Conservation (phyloP, 1,140 invertebrate species). For the Drosophila micromelanica region DNA sequence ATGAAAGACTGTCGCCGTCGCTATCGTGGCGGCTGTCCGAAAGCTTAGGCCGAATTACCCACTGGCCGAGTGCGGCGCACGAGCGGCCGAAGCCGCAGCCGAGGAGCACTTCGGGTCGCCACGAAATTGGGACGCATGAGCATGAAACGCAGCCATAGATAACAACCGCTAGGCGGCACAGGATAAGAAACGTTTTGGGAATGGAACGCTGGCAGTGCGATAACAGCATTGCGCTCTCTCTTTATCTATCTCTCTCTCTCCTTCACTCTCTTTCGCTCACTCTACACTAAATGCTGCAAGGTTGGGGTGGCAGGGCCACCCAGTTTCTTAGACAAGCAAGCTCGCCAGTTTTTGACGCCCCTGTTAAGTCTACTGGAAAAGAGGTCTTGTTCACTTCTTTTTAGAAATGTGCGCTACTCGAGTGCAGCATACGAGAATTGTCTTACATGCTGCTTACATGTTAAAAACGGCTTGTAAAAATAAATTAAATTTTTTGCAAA, state of each 20-base stretch:
- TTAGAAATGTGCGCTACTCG: constrained; percentile 21
- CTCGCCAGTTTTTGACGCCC: constrained; percentile 77
- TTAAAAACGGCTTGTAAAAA: neutral
- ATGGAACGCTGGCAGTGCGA: constrained; percentile 58
- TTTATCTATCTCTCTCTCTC: constrained; percentile 10
- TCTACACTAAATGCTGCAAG: neutral
- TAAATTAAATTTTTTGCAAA: neutral
- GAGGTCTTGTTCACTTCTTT: constrained; percentile 51
- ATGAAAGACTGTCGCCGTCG: constrained; percentile 66
- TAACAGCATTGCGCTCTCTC: constrained; percentile 43
- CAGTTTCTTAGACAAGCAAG: constrained; percentile 73
- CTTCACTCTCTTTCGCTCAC: neutral
- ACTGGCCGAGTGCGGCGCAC: constrained; percentile 35
- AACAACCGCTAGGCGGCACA: constrained; percentile 54
- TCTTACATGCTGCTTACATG: neutral
- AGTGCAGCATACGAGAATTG: neutral
- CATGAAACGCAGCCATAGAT: constrained; percentile 56
- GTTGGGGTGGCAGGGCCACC: constrained; percentile 1
- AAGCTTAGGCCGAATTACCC: constrained; percentile 57
- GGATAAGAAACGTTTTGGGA: constrained; percentile 71
- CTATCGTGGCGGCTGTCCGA: constrained; percentile 29
- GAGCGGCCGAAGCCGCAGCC: constrained; percentile 7
- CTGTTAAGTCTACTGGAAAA: constrained; percentile 77
- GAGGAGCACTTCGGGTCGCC: constrained; percentile 16
- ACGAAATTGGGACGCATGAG: constrained; percentile 25